phyloP scores from a whole-genome alignment of 2,888 invertebrate genomes.

The Corythucha ciliata region DNA sequence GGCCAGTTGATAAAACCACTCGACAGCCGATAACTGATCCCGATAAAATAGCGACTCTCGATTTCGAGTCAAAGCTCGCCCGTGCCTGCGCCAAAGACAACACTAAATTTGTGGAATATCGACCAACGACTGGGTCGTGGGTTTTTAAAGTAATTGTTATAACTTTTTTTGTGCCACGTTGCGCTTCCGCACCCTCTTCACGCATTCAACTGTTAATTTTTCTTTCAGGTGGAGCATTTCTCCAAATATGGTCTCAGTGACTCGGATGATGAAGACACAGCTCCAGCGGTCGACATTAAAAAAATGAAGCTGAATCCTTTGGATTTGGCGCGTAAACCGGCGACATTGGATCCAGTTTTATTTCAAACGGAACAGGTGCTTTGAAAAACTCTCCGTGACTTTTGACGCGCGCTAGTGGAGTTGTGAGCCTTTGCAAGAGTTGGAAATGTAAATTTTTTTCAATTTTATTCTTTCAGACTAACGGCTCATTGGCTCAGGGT shows the following conservation, averaged over 20 bases:
- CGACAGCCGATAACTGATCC: constrained; percentile 70
- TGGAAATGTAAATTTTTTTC: background rate
- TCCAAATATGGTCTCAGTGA: constrained; percentile 87
- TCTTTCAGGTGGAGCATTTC: constrained; percentile 72
- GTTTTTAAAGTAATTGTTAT: constrained; percentile 65
- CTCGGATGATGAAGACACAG: constrained; percentile 62
- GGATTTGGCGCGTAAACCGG: no score
- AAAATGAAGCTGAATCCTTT: constrained; percentile 15
- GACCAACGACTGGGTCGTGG: constrained; percentile 94
- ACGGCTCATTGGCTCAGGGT: background rate
- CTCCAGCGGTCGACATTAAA: constrained; percentile 24
- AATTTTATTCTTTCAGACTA: background rate
- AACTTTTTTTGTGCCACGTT: background rate
- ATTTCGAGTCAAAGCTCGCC: constrained; percentile 77
- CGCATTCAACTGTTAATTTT: background rate
- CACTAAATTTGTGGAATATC: constrained; percentile 86
- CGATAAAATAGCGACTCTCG: constrained; percentile 64
- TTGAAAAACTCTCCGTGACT: background rate
- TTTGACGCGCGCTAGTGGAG: background rate
- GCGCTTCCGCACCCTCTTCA: background rate
- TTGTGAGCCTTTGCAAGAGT: background rate
- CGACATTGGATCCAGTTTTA: background rate
- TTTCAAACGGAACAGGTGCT: constrained; percentile 1
- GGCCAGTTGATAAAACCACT: constrained; percentile 81
- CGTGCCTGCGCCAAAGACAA: constrained; percentile 76